Base-by-base conservation (phyloP, 2,113 vertebrate genomes). In the Gyps fulvus region DNA sequence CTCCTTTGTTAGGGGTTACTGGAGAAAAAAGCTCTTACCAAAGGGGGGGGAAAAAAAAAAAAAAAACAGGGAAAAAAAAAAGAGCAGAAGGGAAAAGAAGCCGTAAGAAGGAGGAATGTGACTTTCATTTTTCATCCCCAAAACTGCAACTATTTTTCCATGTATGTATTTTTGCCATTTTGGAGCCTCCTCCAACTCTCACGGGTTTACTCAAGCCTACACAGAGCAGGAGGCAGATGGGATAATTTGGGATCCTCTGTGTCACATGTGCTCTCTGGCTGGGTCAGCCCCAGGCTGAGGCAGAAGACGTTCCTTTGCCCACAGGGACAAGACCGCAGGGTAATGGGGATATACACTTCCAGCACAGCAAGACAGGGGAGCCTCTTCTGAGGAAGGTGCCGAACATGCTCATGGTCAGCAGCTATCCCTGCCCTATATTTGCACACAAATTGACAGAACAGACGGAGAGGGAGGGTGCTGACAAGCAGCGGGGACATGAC, bases 171-270 rank as follows among this genome's bases (percentile, higher is more conserved):
- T 88, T n/a, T 72, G 85, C 91, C 90, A 57, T 61, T 89, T 63
- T 38, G 58, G 93, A 70, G 66, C 52, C 80, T 76, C 74, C 88
- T 63, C 84, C 71, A 25, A 11, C 66, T 85, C 88, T 73, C 92
- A n/a, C 21, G 2, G 52, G 47, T 87, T 95, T 76, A 23, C 74
- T 86, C 7, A 5, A 89, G 57, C 73, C 91, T 13, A 3, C 69
- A 25, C 47, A 78, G 81, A 89, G 89, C 79, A 66, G 29, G 31
- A 89, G 92, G 85, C 61, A 81, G 83, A 31, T 70, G 82, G 90
- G 81, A 58, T 9, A 74, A 93, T n/a, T 49, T 3, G 3, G 61
- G 45, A 20, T 82, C 17, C 79, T 84, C 29, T 3, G 14, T n/a
- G 62, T 5, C 74, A 49, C 11, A 1, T 38, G 27, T 17, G 52